Percentiles rank a stretch among this genome's conserved stretches.
Evolutionary conservation across 2,888 invertebrate species (phyloP).

Genomic region (Heteromyza rotundicornis): DNA sequence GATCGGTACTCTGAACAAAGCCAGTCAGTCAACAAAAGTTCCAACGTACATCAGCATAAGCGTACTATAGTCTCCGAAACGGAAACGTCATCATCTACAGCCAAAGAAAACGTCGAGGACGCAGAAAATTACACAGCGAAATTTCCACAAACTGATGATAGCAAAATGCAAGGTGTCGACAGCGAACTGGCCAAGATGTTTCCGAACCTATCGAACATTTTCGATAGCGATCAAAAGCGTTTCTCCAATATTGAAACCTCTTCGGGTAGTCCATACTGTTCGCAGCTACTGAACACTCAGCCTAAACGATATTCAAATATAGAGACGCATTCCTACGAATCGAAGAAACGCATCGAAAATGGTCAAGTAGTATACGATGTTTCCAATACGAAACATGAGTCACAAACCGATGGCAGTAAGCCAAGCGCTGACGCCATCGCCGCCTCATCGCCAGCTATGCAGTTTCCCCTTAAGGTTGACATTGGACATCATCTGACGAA

Average conservation of each 20-base stretch:
- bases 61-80: no score
- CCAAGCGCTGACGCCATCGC: slow-evolving; percentile 19
- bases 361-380: slow-evolving; percentile 57
- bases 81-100: slow-evolving; percentile 20
- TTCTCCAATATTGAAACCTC: slow-evolving; percentile 57
- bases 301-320: slow-evolving; percentile 60
- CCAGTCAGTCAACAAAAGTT: no score
- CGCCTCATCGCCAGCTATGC: no score
- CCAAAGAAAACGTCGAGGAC: background rate
- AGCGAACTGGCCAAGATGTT: slow-evolving; percentile 51
- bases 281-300: slow-evolving; percentile 37
- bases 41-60: slow-evolving; percentile 6
- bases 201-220: slow-evolving; percentile 50
- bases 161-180: slow-evolving; percentile 42
- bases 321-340: slow-evolving; percentile 55
- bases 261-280: slow-evolving; percentile 31
- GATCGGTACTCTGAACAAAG: no score
- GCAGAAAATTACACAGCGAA: slow-evolving; percentile 29
- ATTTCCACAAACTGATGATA: background rate
- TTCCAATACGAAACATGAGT: slow-evolving; percentile 47
- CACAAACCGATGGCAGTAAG: slow-evolving; percentile 42
- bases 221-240: slow-evolving; percentile 51
- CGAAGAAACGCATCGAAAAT: slow-evolving; percentile 58
- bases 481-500: background rate
- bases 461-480: slow-evolving; percentile 22